phyloP scores from a whole-genome alignment of 1,140 invertebrate species.

The fruit fly (Drosophila melanogaster) region DNA sequence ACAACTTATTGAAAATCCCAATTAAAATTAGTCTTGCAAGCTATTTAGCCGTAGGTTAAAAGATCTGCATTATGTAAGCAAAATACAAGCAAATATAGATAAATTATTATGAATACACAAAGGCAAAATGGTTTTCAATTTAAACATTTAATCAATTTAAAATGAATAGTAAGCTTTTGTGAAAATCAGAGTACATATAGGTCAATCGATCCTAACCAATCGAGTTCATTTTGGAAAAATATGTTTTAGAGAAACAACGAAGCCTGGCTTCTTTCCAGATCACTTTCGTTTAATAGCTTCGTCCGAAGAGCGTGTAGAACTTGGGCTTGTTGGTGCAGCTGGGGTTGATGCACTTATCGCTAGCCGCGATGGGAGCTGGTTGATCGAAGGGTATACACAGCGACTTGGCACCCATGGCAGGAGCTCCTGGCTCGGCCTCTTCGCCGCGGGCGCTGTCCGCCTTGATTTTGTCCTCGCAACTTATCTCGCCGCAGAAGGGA shows the following conservation, averaged over 20 bases:
- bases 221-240: constrained; percentile 7
- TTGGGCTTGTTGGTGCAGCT: constrained; percentile 91
- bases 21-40: neutral
- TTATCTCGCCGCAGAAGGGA: constrained; percentile 96
- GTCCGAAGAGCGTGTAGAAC: constrained; percentile 96
- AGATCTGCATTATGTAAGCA: neutral
- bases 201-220: neutral
- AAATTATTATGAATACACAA: too few relatives aligned
- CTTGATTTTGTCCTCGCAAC: constrained; percentile 98
- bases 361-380: constrained; percentile 86
- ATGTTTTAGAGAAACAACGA: constrained; percentile 4
- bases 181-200: constrained; percentile 38
- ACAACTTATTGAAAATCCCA: neutral
- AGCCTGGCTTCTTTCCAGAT: constrained; percentile 15
- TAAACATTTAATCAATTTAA: constrained; percentile 26
- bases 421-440: constrained; percentile 90
- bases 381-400: constrained; percentile 98
- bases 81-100: neutral
- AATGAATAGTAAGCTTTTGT: constrained; percentile 30
- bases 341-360: constrained; percentile 95
- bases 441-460: constrained; percentile 92
- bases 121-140: neutral
- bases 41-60: neutral
- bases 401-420: constrained; percentile 99
- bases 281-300: constrained; percentile 92